Evolutionary conservation across 2,888 invertebrate genomes (phyloP).

Genomic region (Crioceris asparagi): DNA sequence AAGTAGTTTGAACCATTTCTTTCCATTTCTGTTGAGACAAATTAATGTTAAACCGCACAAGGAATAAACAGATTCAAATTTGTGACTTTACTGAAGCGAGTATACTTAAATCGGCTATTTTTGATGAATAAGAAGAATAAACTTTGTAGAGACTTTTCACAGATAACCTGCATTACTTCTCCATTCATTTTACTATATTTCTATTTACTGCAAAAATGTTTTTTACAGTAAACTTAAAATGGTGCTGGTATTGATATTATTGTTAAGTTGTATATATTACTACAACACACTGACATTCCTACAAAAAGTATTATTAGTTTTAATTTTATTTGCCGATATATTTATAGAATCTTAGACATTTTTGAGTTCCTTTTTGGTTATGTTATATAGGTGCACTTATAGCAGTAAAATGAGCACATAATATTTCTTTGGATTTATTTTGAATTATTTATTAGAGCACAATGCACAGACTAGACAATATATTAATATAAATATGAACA

Average conservation of each 20-base stretch:
- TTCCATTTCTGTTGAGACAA: no score
- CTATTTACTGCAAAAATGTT: slow-evolving; percentile 6
- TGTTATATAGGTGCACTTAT: not conserved
- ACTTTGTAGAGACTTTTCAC: no score
- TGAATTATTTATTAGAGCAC: slow-evolving; percentile 13
- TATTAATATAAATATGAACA: slow-evolving; percentile 11
- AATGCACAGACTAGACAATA: slow-evolving; percentile 23
- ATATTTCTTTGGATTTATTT: slow-evolving; percentile 8
- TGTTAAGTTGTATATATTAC: slow-evolving; percentile 35
- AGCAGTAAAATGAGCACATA: slow-evolving; percentile 6
- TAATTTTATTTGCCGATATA: slow-evolving; percentile 22
- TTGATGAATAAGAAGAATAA: no score
- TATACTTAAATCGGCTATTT: no score
- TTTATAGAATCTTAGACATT: slow-evolving; percentile 7
- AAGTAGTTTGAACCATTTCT: no score
- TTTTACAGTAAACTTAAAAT: slow-evolving; percentile 23
- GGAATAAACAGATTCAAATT: no score
- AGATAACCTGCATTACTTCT: no score
- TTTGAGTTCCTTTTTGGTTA: slow-evolving; percentile 22
- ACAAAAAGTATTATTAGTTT: slow-evolving; percentile 39
- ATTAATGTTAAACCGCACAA: no score
- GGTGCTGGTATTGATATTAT: slow-evolving; percentile 35
- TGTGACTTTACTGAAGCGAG: no score
- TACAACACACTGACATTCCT: slow-evolving; percentile 36
- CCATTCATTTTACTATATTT: no score